Conservation (phyloP, 2,888 invertebrate genomes). For the Liopterus haemorrhoidalis region DNA sequence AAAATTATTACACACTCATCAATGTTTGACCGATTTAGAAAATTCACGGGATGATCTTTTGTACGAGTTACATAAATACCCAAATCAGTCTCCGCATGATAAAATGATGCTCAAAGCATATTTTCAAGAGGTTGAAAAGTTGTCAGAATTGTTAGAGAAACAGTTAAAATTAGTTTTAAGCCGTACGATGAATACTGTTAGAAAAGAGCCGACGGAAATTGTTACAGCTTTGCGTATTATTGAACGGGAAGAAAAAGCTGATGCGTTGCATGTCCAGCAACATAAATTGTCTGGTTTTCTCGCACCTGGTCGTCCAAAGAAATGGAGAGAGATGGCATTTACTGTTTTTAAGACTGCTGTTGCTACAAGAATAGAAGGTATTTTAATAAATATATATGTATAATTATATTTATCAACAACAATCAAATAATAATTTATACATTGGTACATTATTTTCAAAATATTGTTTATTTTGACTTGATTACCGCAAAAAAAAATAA, state of each 20-base stretch:
- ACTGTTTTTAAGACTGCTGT: conserved; percentile 74
- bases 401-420: too few relatives aligned
- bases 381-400: too few relatives aligned
- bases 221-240: conserved; percentile 94
- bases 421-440: too few relatives aligned
- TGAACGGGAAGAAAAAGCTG: conserved; percentile 93
- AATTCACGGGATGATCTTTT: conserved; percentile 93
- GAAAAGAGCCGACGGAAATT: conserved; percentile 90
- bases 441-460: too few relatives aligned
- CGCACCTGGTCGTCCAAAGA: conserved; percentile 90
- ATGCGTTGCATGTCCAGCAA: conserved; percentile 72
- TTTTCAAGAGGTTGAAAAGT: conserved; percentile 89
- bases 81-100: conserved; percentile 84
- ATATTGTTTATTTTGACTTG: too few relatives aligned
- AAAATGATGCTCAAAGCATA: conserved; percentile 91
- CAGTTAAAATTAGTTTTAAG: conserved; percentile 86
- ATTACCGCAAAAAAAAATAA: too few relatives aligned
- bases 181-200: conserved; percentile 86
- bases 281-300: conserved; percentile 79
- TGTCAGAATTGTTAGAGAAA: conserved; percentile 83
- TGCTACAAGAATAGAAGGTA: conserved; percentile 82
- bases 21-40: conserved; percentile 91
- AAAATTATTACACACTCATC: conserved; percentile 90
- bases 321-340: conserved; percentile 82
- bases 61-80: conserved; percentile 88